Evolutionary conservation across 2,113 vertebrate genomes (phyloP).

Genomic region (Pollimyrus isidori): DNA sequence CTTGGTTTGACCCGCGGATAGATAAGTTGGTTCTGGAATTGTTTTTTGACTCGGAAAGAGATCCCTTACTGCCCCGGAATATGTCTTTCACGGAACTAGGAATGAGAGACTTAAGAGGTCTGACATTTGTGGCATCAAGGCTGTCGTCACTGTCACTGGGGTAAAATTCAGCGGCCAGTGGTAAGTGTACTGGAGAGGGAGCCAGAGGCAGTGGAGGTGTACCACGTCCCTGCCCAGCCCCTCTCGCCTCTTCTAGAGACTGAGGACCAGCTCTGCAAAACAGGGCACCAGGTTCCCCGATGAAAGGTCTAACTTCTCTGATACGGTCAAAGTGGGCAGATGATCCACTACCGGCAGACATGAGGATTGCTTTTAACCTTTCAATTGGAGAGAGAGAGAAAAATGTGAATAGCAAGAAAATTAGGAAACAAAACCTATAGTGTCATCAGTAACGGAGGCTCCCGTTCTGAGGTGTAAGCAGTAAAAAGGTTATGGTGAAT

Average conservation of each 20-base stretch:
- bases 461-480: neutral
- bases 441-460: neutral
- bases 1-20: conserved; percentile 66
- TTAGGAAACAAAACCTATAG: neutral
- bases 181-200: conserved; percentile 73
- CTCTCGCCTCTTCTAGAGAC: conserved; percentile 41
- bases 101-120: conserved; percentile 82
- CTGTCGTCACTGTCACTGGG: conserved; percentile 56
- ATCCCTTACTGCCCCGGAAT: conserved; percentile 65
- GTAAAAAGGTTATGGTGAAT: neutral
- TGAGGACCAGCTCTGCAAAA: conserved; percentile 29
- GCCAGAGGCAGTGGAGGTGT: conserved; percentile 71
- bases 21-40: conserved; percentile 62
- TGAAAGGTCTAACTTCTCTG: conserved; percentile 50
- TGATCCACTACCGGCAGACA: conserved; percentile 54
- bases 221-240: conserved; percentile 50
- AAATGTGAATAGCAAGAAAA: neutral
- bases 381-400: neutral
- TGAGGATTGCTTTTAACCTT: conserved; percentile 56
- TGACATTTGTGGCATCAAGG: conserved; percentile 66
- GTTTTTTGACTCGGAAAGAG: conserved; percentile 45
- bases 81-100: conserved; percentile 93
- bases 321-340: conserved; percentile 52
- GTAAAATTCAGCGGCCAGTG: conserved; percentile 65
- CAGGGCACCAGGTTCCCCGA: conserved; percentile 51